Evolutionary conservation across 2,888 invertebrate species (phyloP), one percentile per base, ranked within the genome.

Genomic region (Cosmorhoe ocellata): DNA sequence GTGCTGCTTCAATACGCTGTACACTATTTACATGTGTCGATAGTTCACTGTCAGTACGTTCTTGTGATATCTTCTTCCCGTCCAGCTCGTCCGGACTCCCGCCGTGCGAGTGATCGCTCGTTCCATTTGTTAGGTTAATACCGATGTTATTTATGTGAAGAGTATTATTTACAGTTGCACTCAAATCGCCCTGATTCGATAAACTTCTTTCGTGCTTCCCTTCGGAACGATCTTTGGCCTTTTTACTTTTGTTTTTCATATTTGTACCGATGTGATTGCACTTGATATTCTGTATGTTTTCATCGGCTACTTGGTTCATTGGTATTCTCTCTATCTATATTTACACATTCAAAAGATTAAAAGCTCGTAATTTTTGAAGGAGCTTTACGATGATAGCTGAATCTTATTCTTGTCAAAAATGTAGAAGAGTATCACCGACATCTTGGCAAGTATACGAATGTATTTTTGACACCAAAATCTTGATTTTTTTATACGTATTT

Each of bases 391-490:
- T 65, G 79, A 81, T 70, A 82, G 77, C 77, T 81, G 79, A 79
- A 81, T 78, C 75, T 76, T 82, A 76, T 76, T 71, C 81, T 81
- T 83, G 86, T 84, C 86, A 86, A 87, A 89, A 81, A 80, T 76
- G 79, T 76, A 79, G 73, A 78, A 75, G 77, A 84, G 74, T 83
- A 82, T 81, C 81, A 86, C 87, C 83, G 90, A 89, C 90, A 90
- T 90, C 86, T 89, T 90, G 88, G 74, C 64, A 74, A 67, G 74
- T 78, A 69, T 71, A 71, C 71, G 75, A 67, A 72, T 71, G 11
- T 76, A 76, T 70, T 76, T 76, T 51, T 72, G 69, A 68, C 65
- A 58, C 69, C 64, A 56, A 69, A 75, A 64, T 64, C 54, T 64
- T 63, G 57, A 73, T 67, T 63, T 71, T 18, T 3, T 66, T 18